A percentile compares a stretch with the other conserved stretches of the same genome.
These are phyloP conservation scores for Lamellibrachia luymesi DNA, from an alignment of 1,140 invertebrate species.

Conservation along the genomic window DNA sequence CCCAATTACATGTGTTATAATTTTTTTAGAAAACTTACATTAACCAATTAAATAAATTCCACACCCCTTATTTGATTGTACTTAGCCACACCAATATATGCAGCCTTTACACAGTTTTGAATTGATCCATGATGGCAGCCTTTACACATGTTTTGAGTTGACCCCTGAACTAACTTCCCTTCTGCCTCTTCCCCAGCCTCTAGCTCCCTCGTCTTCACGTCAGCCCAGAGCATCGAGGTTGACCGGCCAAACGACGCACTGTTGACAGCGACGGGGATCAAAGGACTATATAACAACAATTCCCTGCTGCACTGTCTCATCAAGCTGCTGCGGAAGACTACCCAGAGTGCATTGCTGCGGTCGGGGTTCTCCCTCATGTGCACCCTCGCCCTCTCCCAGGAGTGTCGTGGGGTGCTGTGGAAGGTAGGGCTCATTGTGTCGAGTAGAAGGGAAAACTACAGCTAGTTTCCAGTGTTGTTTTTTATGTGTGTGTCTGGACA, in stretches of 20 bases:
- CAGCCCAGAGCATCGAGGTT: slow-evolving; percentile 18
- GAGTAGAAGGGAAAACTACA: background rate
- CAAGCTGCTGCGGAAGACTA: slow-evolving; percentile 38
- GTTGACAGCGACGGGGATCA: slow-evolving; percentile 13
- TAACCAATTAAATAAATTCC: no score
- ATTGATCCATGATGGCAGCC: no score
- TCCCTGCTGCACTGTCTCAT: slow-evolving; percentile 47
- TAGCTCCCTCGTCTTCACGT: slow-evolving; percentile 43
- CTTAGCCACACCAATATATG: no score
- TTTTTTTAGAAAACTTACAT: no score
- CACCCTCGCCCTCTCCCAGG: slow-evolving; percentile 42
- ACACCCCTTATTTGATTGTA: no score
- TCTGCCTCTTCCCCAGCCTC: slow-evolving; percentile 36
- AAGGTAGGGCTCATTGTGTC: slow-evolving; percentile 38
- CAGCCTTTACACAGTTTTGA: no score
- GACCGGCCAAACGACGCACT: background rate
- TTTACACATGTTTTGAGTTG: background rate
- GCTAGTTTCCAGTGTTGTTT: background rate
- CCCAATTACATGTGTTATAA: no score
- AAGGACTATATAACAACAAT: slow-evolving; percentile 35
- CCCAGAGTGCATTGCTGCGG: slow-evolving; percentile 10
- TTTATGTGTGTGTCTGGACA: no score
- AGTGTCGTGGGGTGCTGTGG: slow-evolving; percentile 51
- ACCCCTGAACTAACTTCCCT: background rate
- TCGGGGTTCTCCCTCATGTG: slow-evolving; percentile 38